These are phyloP conservation scores for Ennomos quercinarius DNA, from an alignment of 2,888 invertebrate species.

Conservation along the genomic window DNA sequence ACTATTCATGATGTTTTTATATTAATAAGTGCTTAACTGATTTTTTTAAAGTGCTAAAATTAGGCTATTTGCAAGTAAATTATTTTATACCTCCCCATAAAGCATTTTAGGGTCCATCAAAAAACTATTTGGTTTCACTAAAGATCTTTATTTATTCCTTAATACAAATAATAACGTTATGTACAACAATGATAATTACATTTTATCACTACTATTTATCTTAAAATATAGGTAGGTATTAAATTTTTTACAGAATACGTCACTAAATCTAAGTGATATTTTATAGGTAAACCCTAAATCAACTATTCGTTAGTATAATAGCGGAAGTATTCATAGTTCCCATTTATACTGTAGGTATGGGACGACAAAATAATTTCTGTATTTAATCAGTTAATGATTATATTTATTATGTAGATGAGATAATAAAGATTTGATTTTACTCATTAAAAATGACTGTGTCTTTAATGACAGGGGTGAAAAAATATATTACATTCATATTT, in stretches of 20 bases:
- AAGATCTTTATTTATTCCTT: conserved; percentile 80
- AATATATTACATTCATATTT: too few species aligned
- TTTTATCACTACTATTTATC: conserved; percentile 55
- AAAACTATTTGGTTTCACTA: conserved; percentile 65
- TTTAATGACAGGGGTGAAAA: too few species aligned
- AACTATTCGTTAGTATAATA: conserved; percentile 9
- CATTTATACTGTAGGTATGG: conserved; percentile 11
- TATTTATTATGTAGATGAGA: neutral
- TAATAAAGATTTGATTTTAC: too few species aligned
- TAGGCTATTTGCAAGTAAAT: too few species aligned
- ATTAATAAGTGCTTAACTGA: too few species aligned
- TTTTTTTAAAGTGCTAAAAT: too few species aligned
- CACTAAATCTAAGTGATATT: conserved; percentile 21
- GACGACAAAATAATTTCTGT: neutral
- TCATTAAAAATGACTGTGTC: too few species aligned
- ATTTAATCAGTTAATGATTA: too few species aligned
- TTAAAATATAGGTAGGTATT: conserved; percentile 50
- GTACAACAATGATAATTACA: conserved; percentile 71
- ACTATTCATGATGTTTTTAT: too few species aligned
- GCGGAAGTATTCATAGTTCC: conserved; percentile 8
- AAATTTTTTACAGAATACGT: conserved; percentile 35
- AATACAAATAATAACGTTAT: conserved; percentile 83
- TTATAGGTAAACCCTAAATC: conserved; percentile 15
- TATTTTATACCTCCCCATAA: too few species aligned
- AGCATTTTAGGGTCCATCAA: neutral